Evolutionary conservation across 2,888 invertebrate species (phyloP), one percentile per base, ranked within the genome.

Genomic region (Polydrusus cervinus): DNA sequence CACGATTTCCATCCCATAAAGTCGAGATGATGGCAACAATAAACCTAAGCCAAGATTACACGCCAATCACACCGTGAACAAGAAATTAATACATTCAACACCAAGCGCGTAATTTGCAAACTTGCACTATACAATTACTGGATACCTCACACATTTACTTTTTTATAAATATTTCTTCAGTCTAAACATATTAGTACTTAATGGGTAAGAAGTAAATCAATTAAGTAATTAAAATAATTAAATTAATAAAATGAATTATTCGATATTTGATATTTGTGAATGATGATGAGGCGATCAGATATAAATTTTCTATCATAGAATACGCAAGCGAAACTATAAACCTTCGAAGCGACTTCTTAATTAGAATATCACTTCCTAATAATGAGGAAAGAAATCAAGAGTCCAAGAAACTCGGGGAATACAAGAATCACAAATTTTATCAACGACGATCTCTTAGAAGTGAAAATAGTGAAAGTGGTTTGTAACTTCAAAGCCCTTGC

Each of bases 11-110:
- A 60, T 57, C 16, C n/a, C 25, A 60, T 60, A 65, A 47, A 43
- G 65, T 34, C 43, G 71, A 30, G 53, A 71, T 43, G 65, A 53
- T 53, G 34, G 34, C 34, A 34, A 25, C 25, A 25, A 25, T 8
- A 34, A 34, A 49, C 60, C 38, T 65, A 71, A 71, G 62, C 70
- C 51, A 70, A 70, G 16, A 70, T 70, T 70, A 20, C 70, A 38
- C 38, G 70, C 55, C 55, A 62, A 51, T 62, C 71, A 71, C 62
- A 25, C 71, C 61, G 40, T 20, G 16, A 40, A 62, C 30, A 70
- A 62, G 51, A 62, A 62, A 55, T 49, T 70, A 70, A 62, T 70
- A 62, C 43, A 62, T 71, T 65, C 71, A 11, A 43, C 47, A 25
- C 43, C 38, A 62, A 25, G 34, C 47, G 62, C 61, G 64, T 64